A percentile compares a stretch with the other conserved stretches of the same genome.
Evolutionary conservation across 2,113 vertebrate species (phyloP).

Genomic region (Apteryx mantelli): DNA sequence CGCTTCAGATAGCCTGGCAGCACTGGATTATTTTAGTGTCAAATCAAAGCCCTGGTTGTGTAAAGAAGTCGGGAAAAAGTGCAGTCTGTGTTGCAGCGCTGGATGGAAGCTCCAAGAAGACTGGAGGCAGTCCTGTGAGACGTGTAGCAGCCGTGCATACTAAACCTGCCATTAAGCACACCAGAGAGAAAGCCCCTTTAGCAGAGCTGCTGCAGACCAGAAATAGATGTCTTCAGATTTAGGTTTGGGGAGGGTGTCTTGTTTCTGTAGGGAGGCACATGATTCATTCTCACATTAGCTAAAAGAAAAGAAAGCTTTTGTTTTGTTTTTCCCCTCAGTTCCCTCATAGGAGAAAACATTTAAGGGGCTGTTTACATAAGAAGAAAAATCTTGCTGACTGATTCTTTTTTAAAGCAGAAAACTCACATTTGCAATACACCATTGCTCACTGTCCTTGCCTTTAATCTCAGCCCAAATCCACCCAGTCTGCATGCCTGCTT

Average conservation of each 20-base stretch:
- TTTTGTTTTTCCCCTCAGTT: not conserved
- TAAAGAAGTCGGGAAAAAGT: constrained; percentile 61
- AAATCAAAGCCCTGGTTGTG: constrained; percentile 61
- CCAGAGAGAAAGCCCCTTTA: not conserved
- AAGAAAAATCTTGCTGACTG: not conserved
- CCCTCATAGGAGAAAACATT: not conserved
- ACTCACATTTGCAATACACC: not conserved
- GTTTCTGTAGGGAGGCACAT: not conserved
- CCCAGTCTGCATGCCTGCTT: not conserved
- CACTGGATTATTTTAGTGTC: constrained; percentile 58
- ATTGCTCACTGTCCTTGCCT: not conserved
- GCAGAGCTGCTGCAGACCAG: not conserved
- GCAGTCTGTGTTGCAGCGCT: constrained; percentile 49
- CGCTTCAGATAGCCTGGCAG: constrained; percentile 66
- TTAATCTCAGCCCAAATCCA: not conserved
- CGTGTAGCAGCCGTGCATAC: constrained; percentile 37
- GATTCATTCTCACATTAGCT: not conserved
- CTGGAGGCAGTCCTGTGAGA: constrained; percentile 61
- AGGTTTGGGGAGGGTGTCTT: not conserved
- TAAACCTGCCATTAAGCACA: constrained; percentile 34
- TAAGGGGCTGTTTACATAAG: not conserved
- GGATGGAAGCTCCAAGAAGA: constrained; percentile 54
- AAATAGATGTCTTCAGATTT: not conserved
- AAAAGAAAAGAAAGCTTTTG: not conserved
- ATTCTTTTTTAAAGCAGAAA: not conserved